These are phyloP conservation scores for Tetragonisca angustula DNA, from an alignment of 2,888 invertebrate species.

Conservation along the genomic window DNA sequence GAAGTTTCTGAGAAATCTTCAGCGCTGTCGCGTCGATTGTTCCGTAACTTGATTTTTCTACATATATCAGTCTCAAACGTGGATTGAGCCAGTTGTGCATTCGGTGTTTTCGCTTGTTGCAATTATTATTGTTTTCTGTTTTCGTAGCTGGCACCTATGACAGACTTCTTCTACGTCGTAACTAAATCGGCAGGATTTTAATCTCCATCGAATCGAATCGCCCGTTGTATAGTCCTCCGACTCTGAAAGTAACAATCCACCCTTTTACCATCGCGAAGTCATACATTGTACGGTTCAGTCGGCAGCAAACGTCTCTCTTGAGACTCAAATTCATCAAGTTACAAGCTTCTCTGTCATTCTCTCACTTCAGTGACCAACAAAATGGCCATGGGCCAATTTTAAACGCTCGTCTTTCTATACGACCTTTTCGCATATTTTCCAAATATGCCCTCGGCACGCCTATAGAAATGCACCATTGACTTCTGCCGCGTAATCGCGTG, in stretches of 20 bases:
- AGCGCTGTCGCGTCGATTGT: conserved; percentile 9
- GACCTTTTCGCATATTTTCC: conserved; percentile 43
- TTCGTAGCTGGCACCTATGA: not conserved
- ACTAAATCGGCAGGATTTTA: conserved; percentile 24
- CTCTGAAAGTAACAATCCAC: not conserved
- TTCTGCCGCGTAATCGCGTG: conserved; percentile 47
- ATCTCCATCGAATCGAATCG: conserved; percentile 22
- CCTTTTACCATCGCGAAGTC: too few species aligned
- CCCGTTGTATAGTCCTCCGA: too few species aligned
- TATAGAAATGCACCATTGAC: conserved; percentile 45
- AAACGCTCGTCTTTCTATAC: conserved; percentile 42
- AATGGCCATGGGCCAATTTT: not conserved
- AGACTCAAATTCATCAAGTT: too few species aligned
- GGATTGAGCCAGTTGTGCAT: conserved; percentile 48
- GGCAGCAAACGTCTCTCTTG: not conserved
- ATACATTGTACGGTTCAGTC: not conserved
- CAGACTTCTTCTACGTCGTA: not conserved
- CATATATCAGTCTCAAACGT: conserved; percentile 68
- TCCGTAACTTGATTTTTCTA: conserved; percentile 53
- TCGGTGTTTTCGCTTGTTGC: conserved; percentile 29
- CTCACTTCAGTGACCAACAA: not conserved
- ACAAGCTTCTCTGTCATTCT: too few species aligned
- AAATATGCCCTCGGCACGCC: conserved; percentile 39
- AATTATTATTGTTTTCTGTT: not conserved
- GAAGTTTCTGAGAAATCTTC: not conserved